A percentile compares a stretch with the other conserved stretches of the same genome.
phyloP scores from a whole-genome alignment of 2,113 vertebrate genomes.

The Damaliscus lunatus region DNA sequence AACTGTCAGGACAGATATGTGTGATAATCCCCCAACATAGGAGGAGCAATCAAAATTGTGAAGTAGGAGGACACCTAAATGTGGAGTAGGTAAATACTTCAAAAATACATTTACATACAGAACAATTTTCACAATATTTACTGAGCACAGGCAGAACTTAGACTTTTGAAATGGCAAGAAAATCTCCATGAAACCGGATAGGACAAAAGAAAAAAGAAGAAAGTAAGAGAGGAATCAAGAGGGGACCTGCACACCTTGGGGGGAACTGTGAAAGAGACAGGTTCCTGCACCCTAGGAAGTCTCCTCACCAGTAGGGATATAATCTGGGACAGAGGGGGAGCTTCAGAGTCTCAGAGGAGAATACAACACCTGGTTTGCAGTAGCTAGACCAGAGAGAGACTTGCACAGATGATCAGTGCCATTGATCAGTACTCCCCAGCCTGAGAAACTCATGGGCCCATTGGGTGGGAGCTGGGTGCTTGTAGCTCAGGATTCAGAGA shows the following conservation, averaged over 20 bases:
- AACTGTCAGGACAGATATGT: neutral
- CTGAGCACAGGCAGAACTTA: neutral
- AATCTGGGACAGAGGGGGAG: neutral
- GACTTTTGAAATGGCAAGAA: neutral
- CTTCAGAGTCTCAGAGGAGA: neutral
- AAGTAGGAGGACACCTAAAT: neutral
- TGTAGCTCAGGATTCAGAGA: neutral
- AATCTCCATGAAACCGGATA: neutral
- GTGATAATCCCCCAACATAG: neutral
- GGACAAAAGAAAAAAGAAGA: neutral
- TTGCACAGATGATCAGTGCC: neutral
- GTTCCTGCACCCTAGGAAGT: neutral
- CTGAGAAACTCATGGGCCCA: neutral
- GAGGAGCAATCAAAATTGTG: neutral
- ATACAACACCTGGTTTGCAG: neutral
- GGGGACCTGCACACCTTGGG: neutral
- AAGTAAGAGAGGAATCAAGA: neutral
- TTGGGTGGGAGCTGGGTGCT: neutral
- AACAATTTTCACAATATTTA: neutral
- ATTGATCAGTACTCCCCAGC: neutral
- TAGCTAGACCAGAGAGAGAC: neutral
- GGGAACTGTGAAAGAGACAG: neutral
- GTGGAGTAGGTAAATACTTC: neutral
- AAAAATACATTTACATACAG: neutral
- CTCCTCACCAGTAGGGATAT: neutral